Percentiles rank a stretch among this genome's conserved stretches.
Conservation (phyloP, 2,113 vertebrate species). For the Capreolus pygargus region DNA sequence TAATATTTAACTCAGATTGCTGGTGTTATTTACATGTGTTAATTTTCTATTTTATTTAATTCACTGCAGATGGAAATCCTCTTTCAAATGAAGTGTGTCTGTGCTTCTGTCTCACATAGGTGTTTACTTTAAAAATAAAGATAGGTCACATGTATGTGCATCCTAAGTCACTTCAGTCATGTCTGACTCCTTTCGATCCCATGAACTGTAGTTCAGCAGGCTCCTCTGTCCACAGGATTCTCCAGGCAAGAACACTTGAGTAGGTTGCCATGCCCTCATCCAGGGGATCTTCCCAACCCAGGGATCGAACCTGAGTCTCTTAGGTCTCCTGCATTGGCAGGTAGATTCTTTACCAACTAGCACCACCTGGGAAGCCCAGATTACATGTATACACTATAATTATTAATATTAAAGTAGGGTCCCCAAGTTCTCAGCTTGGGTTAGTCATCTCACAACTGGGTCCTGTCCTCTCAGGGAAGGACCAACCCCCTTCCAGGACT, state of each 20-base stretch:
- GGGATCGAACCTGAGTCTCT: not conserved
- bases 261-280: not conserved
- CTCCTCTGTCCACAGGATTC: not conserved
- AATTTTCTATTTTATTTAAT: slow-evolving; percentile 78
- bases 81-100: slow-evolving; percentile 64
- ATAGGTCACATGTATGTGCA: not conserved
- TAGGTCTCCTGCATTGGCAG: not conserved
- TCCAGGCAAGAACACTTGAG: not conserved
- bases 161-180: not conserved
- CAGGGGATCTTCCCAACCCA: not conserved
- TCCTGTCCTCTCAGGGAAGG: slow-evolving; percentile 49
- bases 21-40: slow-evolving; percentile 76
- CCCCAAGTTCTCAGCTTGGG: not conserved
- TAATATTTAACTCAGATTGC: slow-evolving; percentile 71
- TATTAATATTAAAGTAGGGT: not conserved
- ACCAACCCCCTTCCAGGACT: not conserved
- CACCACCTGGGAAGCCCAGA: not conserved
- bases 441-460: slow-evolving; percentile 38
- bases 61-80: slow-evolving; percentile 65
- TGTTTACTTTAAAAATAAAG: slow-evolving; percentile 55
- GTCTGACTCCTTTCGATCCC: not conserved
- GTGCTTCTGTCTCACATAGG: slow-evolving; percentile 56
- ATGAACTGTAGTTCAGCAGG: not conserved
- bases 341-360: not conserved
- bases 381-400: slow-evolving; percentile 67